phyloP scores from a whole-genome alignment of 1,140 invertebrate species.

The Brachionus rotundiformis region DNA sequence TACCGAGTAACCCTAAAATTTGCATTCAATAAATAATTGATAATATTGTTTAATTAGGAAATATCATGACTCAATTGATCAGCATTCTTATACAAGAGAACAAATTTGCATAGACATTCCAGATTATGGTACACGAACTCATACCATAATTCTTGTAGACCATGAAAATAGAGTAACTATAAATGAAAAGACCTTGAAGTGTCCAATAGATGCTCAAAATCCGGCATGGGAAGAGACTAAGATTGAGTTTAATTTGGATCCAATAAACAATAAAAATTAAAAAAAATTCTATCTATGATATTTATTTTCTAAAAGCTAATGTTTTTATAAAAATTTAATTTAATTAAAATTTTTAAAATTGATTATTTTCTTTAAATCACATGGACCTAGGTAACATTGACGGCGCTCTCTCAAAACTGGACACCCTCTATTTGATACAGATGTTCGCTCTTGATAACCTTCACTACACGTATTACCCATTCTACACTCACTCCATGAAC shows the following conservation, averaged over 20 bases:
- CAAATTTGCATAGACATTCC: constrained; percentile 49
- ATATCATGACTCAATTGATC: not conserved
- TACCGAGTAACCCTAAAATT: not conserved
- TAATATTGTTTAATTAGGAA: not conserved
- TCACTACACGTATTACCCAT: constrained; percentile 26
- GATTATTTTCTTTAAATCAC: not conserved
- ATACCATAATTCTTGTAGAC: constrained; percentile 41
- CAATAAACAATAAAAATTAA: not conserved
- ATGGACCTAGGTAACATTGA: constrained; percentile 6
- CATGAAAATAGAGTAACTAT: constrained; percentile 24
- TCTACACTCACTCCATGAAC: constrained; percentile 36
- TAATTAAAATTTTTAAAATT: constrained; percentile 1
- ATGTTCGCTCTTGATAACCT: constrained; percentile 23
- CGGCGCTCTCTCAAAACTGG: constrained; percentile 4
- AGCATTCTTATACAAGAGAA: not conserved
- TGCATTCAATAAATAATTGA: not conserved
- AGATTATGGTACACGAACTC: constrained; percentile 43
- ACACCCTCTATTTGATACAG: not conserved
- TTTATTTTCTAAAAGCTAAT: not conserved
- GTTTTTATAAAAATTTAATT: constrained; percentile 7
- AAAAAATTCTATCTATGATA: constrained; percentile 26
- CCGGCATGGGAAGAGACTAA: constrained; percentile 31
- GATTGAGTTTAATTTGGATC: constrained; percentile 44
- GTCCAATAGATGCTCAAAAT: constrained; percentile 4
- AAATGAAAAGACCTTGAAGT: constrained; percentile 45